Evolutionary conservation across 2,888 invertebrate species (phyloP).

Genomic region (Amphipoea lucens): DNA sequence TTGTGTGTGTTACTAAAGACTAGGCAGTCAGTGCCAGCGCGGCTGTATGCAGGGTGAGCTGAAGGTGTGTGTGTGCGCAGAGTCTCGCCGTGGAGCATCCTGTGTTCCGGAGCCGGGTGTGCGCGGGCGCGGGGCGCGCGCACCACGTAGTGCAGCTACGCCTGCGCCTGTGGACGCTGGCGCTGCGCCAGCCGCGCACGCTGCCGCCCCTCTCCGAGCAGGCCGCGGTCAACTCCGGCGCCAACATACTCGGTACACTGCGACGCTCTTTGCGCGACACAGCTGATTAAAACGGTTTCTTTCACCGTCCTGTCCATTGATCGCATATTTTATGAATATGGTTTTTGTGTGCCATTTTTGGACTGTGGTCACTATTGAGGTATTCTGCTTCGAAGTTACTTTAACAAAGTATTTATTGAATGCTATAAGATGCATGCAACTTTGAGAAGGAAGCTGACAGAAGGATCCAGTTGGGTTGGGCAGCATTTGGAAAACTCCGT

Average conservation of each 20-base stretch:
- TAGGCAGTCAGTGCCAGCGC: background rate
- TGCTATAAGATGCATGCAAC: background rate
- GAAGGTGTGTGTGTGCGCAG: conserved; percentile 55
- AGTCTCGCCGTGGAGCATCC: conserved; percentile 70
- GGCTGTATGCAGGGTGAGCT: background rate
- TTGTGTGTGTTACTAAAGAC: background rate
- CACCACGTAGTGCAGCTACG: conserved; percentile 70
- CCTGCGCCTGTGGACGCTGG: conserved; percentile 69
- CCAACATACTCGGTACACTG: conserved; percentile 71
- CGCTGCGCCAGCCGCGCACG: conserved; percentile 63
- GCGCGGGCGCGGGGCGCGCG: conserved; percentile 65
- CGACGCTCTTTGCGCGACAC: background rate
- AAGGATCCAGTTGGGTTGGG: too few species aligned
- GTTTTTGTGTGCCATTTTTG: background rate
- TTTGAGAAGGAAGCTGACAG: too few species aligned
- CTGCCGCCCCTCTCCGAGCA: conserved; percentile 67
- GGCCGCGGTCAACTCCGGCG: conserved; percentile 69
- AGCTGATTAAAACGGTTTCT: background rate
- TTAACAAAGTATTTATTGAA: background rate
- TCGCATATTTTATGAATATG: background rate
- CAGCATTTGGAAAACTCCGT: too few species aligned
- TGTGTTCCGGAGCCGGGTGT: conserved; percentile 67
- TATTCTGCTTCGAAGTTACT: background rate
- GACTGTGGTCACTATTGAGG: background rate
- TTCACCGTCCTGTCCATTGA: background rate